Conservation (phyloP, 1,140 invertebrate species). For the Lepidurus packardi region DNA sequence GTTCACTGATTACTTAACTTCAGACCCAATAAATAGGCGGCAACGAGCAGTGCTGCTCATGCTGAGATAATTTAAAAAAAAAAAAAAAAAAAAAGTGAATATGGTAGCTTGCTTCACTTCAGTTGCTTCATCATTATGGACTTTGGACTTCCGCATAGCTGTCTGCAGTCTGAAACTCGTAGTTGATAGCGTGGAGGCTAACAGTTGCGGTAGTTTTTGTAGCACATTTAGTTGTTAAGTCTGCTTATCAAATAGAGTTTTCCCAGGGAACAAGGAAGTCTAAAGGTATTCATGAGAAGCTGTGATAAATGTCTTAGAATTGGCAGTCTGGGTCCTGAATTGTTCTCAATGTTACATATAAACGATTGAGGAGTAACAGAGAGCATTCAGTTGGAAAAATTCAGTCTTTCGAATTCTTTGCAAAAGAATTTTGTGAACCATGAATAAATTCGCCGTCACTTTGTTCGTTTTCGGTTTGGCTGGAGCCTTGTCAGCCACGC, state of each 20-base stretch:
- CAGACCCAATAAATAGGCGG: no score
- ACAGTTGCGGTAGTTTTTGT: background rate
- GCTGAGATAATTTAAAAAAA: no score
- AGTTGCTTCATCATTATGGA: background rate
- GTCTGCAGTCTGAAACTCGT: background rate
- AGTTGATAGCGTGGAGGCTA: background rate
- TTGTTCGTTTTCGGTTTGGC: constrained; percentile 17
- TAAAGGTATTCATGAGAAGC: background rate
- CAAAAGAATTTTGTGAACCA: background rate
- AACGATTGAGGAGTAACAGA: background rate
- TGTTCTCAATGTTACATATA: background rate
- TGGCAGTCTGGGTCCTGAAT: background rate
- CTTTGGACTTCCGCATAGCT: background rate
- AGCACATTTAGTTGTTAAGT: background rate
- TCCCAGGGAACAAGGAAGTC: background rate
- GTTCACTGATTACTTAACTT: no score
- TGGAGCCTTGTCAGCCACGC: background rate
- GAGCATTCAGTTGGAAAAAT: background rate
- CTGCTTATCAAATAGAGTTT: background rate
- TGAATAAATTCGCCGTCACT: background rate
- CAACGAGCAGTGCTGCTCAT: no score
- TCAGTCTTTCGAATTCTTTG: background rate
- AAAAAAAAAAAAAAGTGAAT: no score
- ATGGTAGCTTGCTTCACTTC: background rate
- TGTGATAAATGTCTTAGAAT: background rate